phyloP scores from a whole-genome alignment of 2,113 vertebrate species.

The Spheniscus mendiculus region DNA sequence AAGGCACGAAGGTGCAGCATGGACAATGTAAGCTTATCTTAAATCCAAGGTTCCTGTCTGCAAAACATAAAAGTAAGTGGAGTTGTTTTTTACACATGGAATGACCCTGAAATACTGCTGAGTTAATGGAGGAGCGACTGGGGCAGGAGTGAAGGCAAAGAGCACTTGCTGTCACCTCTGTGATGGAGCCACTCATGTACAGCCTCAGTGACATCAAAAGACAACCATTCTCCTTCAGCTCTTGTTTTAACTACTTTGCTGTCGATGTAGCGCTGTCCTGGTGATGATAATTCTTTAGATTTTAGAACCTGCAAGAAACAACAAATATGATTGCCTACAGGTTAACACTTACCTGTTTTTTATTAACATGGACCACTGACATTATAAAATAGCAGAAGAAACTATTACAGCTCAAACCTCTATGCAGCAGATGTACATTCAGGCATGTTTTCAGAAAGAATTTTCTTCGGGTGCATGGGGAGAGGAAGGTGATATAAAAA shows the following conservation, averaged over 20 bases:
- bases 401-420: background rate
- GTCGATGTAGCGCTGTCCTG: slow-evolving; percentile 94
- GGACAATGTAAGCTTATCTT: slow-evolving; percentile 97
- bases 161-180: slow-evolving; percentile 80
- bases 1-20: slow-evolving; percentile 94
- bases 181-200: slow-evolving; percentile 95
- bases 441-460: background rate
- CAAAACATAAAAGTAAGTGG: slow-evolving; percentile 66
- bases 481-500: background rate
- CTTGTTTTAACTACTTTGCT: slow-evolving; percentile 93
- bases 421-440: background rate
- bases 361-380: background rate
- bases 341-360: background rate
- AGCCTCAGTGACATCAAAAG: slow-evolving; percentile 94
- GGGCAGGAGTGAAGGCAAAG: background rate
- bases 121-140: background rate
- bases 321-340: background rate
- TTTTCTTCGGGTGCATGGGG: background rate
- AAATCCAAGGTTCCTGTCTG: slow-evolving; percentile 95
- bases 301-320: slow-evolving; percentile 85
- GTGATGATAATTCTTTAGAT: slow-evolving; percentile 87
- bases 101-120: background rate
- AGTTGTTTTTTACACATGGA: background rate
- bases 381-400: background rate
- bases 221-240: slow-evolving; percentile 92